Evolutionary conservation across 2,113 vertebrate species (phyloP).

Genomic region (Pituophis catenifer): DNA sequence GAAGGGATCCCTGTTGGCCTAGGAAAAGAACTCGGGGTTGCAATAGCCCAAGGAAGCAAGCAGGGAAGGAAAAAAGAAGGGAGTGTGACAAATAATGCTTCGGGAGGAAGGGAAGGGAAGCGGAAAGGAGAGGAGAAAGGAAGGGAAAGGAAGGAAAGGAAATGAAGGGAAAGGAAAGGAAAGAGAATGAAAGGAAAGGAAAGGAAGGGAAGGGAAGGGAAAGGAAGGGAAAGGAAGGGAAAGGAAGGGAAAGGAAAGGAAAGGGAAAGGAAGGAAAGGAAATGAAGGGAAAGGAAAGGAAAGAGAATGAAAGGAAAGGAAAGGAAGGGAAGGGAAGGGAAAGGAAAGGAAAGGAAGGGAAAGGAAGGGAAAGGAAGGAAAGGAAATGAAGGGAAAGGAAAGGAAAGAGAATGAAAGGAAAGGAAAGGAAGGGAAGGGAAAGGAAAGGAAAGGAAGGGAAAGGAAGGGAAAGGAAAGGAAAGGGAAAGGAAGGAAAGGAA

Average conservation of each 20-base stretch:
- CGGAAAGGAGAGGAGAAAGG: too few species aligned
- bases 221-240: too few species aligned
- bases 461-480: not conserved
- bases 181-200: too few species aligned
- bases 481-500: too few species aligned
- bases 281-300: not conserved
- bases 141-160: not conserved
- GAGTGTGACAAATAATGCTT: not conserved
- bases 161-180: too few species aligned
- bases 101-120: not conserved
- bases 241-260: not conserved
- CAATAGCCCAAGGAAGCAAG: not conserved
- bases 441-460: not conserved
- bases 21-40: not conserved
- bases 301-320: too few species aligned
- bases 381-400: not conserved
- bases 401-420: not conserved
- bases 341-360: not conserved
- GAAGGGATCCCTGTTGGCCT: not conserved
- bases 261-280: too few species aligned
- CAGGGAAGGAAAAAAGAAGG: not conserved
- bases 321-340: too few species aligned
- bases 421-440: not conserved
- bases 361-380: too few species aligned
- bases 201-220: not conserved